Conservation (phyloP, 1,140 invertebrate species). For the Camponotus floridanus region DNA sequence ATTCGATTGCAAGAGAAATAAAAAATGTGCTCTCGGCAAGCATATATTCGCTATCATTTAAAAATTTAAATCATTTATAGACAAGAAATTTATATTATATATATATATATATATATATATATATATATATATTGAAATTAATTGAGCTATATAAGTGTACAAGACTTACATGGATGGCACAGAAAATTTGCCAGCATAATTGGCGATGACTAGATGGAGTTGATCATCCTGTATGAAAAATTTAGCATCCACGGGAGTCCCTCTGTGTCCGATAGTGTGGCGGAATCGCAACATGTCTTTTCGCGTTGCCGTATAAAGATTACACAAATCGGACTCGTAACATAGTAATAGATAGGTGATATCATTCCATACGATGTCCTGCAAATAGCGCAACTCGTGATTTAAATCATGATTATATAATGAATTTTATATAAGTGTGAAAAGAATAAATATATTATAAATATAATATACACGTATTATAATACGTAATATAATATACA, state of each 20-base stretch:
- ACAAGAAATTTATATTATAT: not conserved
- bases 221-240: constrained; percentile 72
- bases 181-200: constrained; percentile 54
- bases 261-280: constrained; percentile 66
- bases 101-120: too few relatives aligned
- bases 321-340: constrained; percentile 61
- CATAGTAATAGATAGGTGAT: constrained; percentile 75
- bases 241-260: constrained; percentile 69
- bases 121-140: not conserved
- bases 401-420: not conserved
- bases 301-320: constrained; percentile 61
- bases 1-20: not conserved
- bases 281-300: constrained; percentile 51
- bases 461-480: too few relatives aligned
- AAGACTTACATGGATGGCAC: constrained; percentile 70
- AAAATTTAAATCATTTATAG: not conserved
- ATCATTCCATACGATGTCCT: constrained; percentile 73
- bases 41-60: not conserved
- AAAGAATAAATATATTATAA: not conserved
- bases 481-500: not conserved
- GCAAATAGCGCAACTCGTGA: constrained; percentile 5
- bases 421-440: not conserved
- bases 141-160: not conserved
- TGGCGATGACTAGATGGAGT: constrained; percentile 74
- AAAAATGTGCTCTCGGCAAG: not conserved